Evolutionary conservation across 2,888 invertebrate species (phyloP).

Genomic region (Lithophane ornitopus): DNA sequence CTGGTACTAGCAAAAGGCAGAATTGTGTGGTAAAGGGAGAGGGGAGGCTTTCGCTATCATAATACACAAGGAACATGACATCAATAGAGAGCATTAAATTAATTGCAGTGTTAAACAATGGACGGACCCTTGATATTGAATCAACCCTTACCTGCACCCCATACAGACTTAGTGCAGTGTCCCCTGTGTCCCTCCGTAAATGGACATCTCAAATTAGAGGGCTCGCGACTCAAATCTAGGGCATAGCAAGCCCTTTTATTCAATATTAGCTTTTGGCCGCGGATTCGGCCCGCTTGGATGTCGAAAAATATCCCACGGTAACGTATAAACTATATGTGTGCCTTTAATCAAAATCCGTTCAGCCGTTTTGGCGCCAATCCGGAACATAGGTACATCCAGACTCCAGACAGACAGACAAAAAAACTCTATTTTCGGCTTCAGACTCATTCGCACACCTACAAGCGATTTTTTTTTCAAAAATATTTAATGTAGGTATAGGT

Average conservation of each 20-base stretch:
- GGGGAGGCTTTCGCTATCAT: not conserved
- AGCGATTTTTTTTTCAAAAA: too few species aligned
- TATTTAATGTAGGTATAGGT: too few species aligned
- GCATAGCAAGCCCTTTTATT: conserved; percentile 29
- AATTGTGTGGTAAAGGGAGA: not conserved
- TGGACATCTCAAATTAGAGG: conserved; percentile 35
- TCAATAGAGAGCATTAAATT: conserved; percentile 41
- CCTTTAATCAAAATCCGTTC: too few species aligned
- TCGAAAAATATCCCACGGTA: too few species aligned
- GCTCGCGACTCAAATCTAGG: conserved; percentile 25
- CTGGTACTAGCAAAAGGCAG: not conserved
- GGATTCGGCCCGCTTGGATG: too few species aligned
- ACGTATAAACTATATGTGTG: too few species aligned
- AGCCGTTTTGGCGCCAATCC: too few species aligned
- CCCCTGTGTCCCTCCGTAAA: conserved; percentile 11
- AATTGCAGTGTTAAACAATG: conserved; percentile 35
- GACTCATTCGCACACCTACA: too few species aligned
- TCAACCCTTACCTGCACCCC: conserved; percentile 20
- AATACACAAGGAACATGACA: conserved; percentile 9
- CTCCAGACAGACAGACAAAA: too few species aligned
- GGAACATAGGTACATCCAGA: too few species aligned
- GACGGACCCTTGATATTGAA: conserved; percentile 12
- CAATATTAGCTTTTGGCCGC: conserved; percentile 10
- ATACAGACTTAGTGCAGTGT: conserved; percentile 12
- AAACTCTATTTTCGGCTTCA: too few species aligned